Conservation (phyloP, 2,888 invertebrate genomes). For the Stenchaetothrips biformis region DNA sequence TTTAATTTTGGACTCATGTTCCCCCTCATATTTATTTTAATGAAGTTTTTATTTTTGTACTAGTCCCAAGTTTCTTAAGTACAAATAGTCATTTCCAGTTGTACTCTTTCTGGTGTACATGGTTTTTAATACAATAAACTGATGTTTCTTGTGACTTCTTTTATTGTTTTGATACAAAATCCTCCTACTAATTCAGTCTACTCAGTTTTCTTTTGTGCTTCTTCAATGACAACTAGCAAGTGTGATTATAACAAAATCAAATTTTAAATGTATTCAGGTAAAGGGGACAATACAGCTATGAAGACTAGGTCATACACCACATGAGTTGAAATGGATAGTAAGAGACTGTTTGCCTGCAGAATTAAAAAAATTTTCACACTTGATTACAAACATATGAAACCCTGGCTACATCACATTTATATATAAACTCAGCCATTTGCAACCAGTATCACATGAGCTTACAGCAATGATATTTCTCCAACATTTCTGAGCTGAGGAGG, state of each 20-base stretch:
- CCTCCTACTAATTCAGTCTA: too few relatives aligned
- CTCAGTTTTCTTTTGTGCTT: too few relatives aligned
- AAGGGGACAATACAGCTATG: background rate
- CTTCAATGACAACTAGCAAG: too few relatives aligned
- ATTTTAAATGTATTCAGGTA: background rate
- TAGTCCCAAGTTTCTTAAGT: background rate
- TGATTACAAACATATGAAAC: background rate
- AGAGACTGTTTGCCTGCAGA: background rate
- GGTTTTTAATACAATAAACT: too few relatives aligned
- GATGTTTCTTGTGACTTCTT: too few relatives aligned
- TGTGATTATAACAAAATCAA: background rate
- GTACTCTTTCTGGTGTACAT: background rate
- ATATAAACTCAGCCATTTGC: too few relatives aligned
- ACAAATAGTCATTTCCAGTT: background rate
- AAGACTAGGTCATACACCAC: background rate
- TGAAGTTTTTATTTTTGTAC: background rate
- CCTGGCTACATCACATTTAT: background rate
- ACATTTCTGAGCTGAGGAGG: too few relatives aligned
- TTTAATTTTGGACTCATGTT: background rate
- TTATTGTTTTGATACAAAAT: too few relatives aligned
- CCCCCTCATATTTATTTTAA: background rate
- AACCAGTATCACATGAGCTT: too few relatives aligned
- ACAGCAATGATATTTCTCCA: too few relatives aligned
- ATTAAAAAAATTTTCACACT: background rate
- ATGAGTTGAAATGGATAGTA: too few relatives aligned